Evolutionary conservation across 1,140 invertebrate genomes (phyloP), one percentile per base, ranked within the genome.

Genomic region (Drosophila cardini): DNA sequence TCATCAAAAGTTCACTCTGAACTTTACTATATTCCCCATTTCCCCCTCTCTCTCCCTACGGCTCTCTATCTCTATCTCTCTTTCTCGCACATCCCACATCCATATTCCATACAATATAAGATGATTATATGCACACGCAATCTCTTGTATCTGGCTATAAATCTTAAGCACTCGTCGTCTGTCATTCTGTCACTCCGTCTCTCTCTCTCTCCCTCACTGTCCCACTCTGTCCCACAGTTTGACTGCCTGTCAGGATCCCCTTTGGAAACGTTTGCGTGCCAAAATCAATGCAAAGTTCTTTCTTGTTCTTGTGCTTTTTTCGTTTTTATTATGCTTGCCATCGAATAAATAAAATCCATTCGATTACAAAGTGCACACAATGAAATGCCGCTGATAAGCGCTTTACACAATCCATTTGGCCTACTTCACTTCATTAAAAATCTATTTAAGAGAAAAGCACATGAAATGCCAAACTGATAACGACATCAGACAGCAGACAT

Each of bases 341-440:
- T 76, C 62, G 62, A 87, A 87, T 87, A 83, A 89, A 83, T 82
- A 74, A 83, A 89, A 83, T 60, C 83, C 79, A 89, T 89, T 87
- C 72, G 84, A 89, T 87, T 89, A 89, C 73, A 84, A 89, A 89
- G 62, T 77, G 77, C 76, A 72, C 76, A 85, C 76, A 89, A 89
- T 89, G 84, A 77, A 84, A 89, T 60, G 73, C 42, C 10, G 50
- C 83, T 84, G 84, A 87, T 87, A 87, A 87, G 84, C 57, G 46
- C 48, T 65, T 61, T 65, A 56, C 63, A 84, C 73, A 76, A 83
- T 73, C 76, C 84, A 89, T 80, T 87, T 89, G 84, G 73, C 85
- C 85, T 90, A 90, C 85, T 90, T 85, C 57, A 75, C 56, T 89
- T 89, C 84, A 89, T 89, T 89, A 89, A 89, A 90, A 89, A 89